phyloP scores from a whole-genome alignment of 2,797 vertebrate genomes.

The Phrynocephalus guinanensis region DNA sequence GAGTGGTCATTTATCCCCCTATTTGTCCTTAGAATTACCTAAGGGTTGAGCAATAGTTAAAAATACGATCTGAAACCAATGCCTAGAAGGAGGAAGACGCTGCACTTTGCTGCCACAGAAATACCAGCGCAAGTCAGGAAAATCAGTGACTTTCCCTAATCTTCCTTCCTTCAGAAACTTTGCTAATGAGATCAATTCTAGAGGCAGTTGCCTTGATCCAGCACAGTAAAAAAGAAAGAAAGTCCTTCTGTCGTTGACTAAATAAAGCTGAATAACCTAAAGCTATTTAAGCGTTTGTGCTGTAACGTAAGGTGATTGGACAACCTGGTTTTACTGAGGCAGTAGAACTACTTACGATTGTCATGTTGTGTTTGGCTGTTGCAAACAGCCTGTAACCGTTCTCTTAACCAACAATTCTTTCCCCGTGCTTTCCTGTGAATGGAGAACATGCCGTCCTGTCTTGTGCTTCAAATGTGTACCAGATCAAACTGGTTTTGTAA shows the following conservation, averaged over 20 bases:
- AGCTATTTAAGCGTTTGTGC: slow-evolving; percentile 59
- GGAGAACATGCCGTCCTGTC: not conserved
- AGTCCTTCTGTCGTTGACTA: slow-evolving; percentile 58
- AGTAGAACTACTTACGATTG: slow-evolving; percentile 39
- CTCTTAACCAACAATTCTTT: slow-evolving; percentile 59
- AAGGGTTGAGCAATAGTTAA: slow-evolving; percentile 57
- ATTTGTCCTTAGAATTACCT: slow-evolving; percentile 64
- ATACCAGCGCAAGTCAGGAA: slow-evolving; percentile 69
- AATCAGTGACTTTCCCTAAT: slow-evolving; percentile 68
- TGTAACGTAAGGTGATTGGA: slow-evolving; percentile 70
- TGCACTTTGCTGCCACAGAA: slow-evolving; percentile 56
- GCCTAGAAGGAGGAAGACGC: slow-evolving; percentile 60
- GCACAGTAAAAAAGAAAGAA: slow-evolving; percentile 53
- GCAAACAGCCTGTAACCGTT: slow-evolving; percentile 68
- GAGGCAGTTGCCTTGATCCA: slow-evolving; percentile 70
- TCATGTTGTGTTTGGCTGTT: slow-evolving; percentile 66
- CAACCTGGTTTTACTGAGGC: slow-evolving; percentile 72
- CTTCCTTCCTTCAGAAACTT: slow-evolving; percentile 73
- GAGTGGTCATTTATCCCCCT: slow-evolving; percentile 51
- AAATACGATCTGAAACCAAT: slow-evolving; percentile 71
- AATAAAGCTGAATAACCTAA: slow-evolving; percentile 69
- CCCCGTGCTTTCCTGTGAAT: slow-evolving; percentile 34
- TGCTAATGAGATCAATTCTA: slow-evolving; percentile 74
- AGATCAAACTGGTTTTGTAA: slow-evolving; percentile 41
- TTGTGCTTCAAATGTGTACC: slow-evolving; percentile 38